phyloP scores from a whole-genome alignment of 2,888 invertebrate species.

The Monopis laevigella region DNA sequence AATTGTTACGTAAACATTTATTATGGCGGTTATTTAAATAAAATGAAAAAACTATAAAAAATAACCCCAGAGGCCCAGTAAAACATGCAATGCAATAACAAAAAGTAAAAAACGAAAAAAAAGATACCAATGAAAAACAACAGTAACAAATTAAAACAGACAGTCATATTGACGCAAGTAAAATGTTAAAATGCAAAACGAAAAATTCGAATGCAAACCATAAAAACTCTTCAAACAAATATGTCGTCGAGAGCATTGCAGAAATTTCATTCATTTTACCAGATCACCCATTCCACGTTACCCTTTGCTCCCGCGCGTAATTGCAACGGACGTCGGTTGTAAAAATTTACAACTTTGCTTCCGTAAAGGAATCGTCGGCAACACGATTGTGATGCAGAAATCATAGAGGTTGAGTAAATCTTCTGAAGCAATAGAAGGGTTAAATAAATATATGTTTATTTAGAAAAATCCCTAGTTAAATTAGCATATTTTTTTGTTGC shows the following conservation, averaged over 20 bases:
- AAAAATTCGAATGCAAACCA: neutral
- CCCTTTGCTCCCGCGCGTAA: constrained; percentile 27
- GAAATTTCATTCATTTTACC: constrained; percentile 11
- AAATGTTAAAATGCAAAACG: no score
- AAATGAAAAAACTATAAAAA: no score
- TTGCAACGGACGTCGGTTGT: constrained; percentile 43
- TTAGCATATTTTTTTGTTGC: constrained; percentile 7
- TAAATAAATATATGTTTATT: constrained; percentile 4
- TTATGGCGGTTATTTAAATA: no score
- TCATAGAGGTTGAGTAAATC: constrained; percentile 13
- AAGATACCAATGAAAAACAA: no score
- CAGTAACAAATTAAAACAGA: no score
- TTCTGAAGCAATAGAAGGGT: constrained; percentile 6
- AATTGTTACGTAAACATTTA: no score
- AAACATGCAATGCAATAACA: no score
- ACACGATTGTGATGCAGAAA: constrained; percentile 52
- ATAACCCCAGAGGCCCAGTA: no score
- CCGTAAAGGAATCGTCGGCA: constrained; percentile 39
- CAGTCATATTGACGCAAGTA: no score
- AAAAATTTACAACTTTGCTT: constrained; percentile 60
- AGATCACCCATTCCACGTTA: constrained; percentile 4
- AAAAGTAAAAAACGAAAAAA: no score
- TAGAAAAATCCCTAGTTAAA: neutral
- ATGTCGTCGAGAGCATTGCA: constrained; percentile 11
- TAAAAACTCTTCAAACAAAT: constrained; percentile 8